A percentile compares a stretch with the other conserved stretches of the same genome.
phyloP scores from a whole-genome alignment of 1,140 invertebrate species.

The Agraylea sexmaculata region DNA sequence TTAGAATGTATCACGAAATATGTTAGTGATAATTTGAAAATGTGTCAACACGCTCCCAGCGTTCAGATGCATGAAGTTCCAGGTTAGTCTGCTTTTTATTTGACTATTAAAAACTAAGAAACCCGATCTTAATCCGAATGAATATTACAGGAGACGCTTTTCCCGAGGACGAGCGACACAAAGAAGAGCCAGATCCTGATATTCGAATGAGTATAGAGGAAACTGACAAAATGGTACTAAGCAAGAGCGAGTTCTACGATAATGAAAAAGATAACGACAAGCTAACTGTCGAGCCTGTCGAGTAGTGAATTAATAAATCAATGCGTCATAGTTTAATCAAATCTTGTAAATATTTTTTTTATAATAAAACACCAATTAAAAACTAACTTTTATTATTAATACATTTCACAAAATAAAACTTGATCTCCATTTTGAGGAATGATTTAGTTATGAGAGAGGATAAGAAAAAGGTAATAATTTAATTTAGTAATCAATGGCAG shows the following conservation, averaged over 20 bases:
- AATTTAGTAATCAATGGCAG: too few species aligned
- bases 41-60: conserved; percentile 78
- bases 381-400: neutral
- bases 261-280: conserved; percentile 76
- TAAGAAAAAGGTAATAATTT: too few species aligned
- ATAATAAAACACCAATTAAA: neutral
- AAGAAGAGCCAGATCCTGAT: conserved; percentile 73
- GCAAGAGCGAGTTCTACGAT: conserved; percentile 87
- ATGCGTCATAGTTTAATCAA: neutral
- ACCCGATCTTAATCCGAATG: neutral
- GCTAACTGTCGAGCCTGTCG: conserved; percentile 25
- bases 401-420: neutral
- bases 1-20: conserved; percentile 76
- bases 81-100: conserved; percentile 41
- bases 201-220: conserved; percentile 67
- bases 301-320: conserved; percentile 11
- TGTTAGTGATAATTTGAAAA: conserved; percentile 78
- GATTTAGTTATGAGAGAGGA: too few species aligned
- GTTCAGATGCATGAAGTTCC: conserved; percentile 91
- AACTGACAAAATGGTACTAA: conserved; percentile 74
- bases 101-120: neutral
- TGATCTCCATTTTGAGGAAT: too few species aligned
- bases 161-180: conserved; percentile 52
- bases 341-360: neutral
- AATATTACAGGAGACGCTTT: conserved; percentile 44